These are phyloP conservation scores for Balearica regulorum DNA, from an alignment of 2,797 vertebrate genomes.

Conservation along the genomic window DNA sequence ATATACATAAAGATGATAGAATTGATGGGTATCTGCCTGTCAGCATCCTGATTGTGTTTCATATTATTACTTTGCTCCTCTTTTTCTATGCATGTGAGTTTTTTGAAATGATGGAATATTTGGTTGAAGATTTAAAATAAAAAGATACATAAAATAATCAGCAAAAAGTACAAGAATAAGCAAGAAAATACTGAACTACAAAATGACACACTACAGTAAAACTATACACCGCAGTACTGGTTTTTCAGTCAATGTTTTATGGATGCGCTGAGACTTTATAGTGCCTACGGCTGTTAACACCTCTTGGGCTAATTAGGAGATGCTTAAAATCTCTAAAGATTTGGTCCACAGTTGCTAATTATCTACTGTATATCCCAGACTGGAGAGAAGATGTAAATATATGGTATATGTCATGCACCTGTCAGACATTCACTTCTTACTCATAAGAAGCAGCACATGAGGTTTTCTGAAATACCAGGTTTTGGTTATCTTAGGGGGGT, in stretches of 20 bases:
- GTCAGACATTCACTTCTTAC: not conserved
- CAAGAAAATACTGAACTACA: not conserved
- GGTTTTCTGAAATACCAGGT: not conserved
- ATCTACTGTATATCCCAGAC: not conserved
- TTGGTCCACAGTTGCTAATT: not conserved
- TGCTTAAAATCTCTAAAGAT: not conserved
- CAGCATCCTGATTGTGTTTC: not conserved
- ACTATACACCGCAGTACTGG: not conserved
- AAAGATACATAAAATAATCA: not conserved
- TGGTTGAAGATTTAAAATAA: not conserved
- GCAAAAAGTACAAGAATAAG: not conserved
- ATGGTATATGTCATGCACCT: not conserved
- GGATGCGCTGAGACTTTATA: not conserved
- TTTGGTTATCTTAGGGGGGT: not conserved
- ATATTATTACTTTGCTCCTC: not conserved
- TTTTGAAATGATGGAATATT: not conserved
- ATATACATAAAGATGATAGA: not conserved
- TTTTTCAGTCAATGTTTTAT: not conserved
- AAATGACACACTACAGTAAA: not conserved
- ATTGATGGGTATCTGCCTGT: not conserved
- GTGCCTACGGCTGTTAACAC: not conserved
- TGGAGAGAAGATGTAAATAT: not conserved
- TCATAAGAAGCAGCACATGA: not conserved
- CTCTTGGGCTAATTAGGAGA: constrained; percentile 11
- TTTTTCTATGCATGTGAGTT: not conserved